Evolutionary conservation across 1,140 invertebrate species (phyloP).

Genomic region (Penaeus japonicus): DNA sequence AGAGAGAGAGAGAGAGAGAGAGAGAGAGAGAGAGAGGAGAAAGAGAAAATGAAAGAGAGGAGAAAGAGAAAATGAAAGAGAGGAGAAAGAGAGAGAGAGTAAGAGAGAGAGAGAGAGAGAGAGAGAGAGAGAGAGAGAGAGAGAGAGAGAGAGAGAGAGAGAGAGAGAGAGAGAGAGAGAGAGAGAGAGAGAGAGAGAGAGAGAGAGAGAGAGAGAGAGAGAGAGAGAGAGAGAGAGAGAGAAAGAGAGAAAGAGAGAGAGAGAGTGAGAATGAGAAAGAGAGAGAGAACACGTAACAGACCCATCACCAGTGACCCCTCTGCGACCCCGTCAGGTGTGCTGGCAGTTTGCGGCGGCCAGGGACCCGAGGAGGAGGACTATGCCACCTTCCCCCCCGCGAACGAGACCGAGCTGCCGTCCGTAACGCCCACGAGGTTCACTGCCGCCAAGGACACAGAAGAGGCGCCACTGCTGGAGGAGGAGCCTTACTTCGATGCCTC

Average conservation of each 20-base stretch:
- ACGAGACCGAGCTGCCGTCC: background rate
- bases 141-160: background rate
- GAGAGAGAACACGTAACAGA: background rate
- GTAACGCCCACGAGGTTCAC: constrained; percentile 7
- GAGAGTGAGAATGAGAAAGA: background rate
- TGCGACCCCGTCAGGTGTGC: background rate
- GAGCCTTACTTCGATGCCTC: constrained; percentile 55
- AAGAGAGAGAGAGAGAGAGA: background rate
- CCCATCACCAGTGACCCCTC: background rate
- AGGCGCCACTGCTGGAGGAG: constrained; percentile 36
- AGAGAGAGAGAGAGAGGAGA: too few relatives aligned
- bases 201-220: too few relatives aligned
- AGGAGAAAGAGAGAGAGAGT: too few relatives aligned
- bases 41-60: too few relatives aligned
- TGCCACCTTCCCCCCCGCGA: constrained; percentile 4
- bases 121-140: background rate
- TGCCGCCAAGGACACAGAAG: constrained; percentile 22
- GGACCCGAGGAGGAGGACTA: constrained; percentile 30
- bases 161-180: too few relatives aligned
- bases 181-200: too few relatives aligned
- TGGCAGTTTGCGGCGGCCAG: background rate
- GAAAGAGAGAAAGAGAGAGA: too few relatives aligned
- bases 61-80: too few relatives aligned
- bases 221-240: background rate
- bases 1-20: too few relatives aligned